Percentiles rank a stretch among this genome's conserved stretches.
phyloP scores from a whole-genome alignment of 2,888 invertebrate genomes.

The Panopea generosa region DNA sequence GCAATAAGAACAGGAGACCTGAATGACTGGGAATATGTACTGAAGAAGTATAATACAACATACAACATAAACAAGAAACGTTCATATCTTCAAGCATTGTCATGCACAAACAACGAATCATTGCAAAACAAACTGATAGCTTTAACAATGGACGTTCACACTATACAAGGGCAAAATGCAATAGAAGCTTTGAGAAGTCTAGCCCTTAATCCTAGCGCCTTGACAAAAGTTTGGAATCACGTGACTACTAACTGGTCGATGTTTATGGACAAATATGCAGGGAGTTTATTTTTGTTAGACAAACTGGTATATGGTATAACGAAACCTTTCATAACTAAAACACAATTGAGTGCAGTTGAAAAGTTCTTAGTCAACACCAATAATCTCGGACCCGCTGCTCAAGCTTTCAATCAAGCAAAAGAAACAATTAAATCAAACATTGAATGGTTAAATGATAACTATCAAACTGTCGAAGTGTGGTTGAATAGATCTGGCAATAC shows the following conservation, averaged over 20 bases:
- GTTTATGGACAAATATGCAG: conserved; percentile 29
- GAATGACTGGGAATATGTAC: conserved; percentile 29
- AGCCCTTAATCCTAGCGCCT: conserved; percentile 16
- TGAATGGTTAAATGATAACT: conserved; percentile 16
- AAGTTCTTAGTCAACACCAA: conserved; percentile 13
- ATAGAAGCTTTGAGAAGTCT: conserved; percentile 10
- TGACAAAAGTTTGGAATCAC: conserved; percentile 19
- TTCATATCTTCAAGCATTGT: conserved; percentile 18
- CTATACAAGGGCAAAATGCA: background rate
- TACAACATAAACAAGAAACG: conserved; percentile 22
- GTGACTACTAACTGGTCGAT: conserved; percentile 1
- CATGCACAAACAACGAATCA: conserved; percentile 20
- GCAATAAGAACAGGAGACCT: conserved; percentile 15
- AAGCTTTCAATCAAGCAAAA: too few species aligned
- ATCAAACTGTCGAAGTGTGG: too few species aligned
- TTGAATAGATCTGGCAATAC: too few species aligned
- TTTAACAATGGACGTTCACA: conserved; percentile 8
- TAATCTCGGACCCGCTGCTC: conserved; percentile 35
- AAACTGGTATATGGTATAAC: conserved; percentile 33
- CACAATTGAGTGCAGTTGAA: conserved; percentile 17
- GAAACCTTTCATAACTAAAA: conserved; percentile 26
- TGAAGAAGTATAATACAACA: conserved; percentile 24
- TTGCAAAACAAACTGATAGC: conserved; percentile 17
- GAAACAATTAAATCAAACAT: conserved; percentile 29
- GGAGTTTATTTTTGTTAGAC: conserved; percentile 34